phyloP scores from a whole-genome alignment of 2,113 vertebrate genomes.

The Tetrao urogallus region DNA sequence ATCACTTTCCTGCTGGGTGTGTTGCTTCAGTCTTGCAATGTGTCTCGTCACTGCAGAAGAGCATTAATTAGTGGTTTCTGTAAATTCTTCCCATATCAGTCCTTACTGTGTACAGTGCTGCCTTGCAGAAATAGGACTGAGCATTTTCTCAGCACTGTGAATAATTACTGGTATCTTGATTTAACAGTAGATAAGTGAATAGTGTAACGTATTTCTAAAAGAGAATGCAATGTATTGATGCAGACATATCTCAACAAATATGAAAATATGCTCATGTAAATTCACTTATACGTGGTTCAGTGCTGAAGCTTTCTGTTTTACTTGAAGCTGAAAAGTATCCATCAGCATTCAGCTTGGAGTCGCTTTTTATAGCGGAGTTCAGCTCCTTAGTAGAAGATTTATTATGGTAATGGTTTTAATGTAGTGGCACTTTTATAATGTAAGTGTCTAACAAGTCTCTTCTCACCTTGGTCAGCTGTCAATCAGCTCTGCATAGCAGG shows the following conservation, averaged over 20 bases:
- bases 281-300: neutral
- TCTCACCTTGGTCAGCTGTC: neutral
- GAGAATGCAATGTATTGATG: neutral
- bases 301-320: neutral
- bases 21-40: neutral
- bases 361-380: neutral
- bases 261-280: neutral
- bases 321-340: neutral
- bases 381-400: neutral
- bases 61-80: neutral
- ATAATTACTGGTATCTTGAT: neutral
- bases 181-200: neutral
- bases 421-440: neutral
- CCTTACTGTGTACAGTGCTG: neutral
- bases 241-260: neutral
- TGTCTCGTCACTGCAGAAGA: neutral
- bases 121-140: neutral
- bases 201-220: neutral
- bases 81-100: neutral
- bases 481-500: neutral
- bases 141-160: neutral
- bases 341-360: neutral
- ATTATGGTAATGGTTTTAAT: slow-evolving; percentile 5
- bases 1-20: neutral
- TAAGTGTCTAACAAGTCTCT: neutral